These are phyloP conservation scores for Stegana nigrithorax DNA, from an alignment of 2,888 invertebrate genomes.

Conservation along the genomic window DNA sequence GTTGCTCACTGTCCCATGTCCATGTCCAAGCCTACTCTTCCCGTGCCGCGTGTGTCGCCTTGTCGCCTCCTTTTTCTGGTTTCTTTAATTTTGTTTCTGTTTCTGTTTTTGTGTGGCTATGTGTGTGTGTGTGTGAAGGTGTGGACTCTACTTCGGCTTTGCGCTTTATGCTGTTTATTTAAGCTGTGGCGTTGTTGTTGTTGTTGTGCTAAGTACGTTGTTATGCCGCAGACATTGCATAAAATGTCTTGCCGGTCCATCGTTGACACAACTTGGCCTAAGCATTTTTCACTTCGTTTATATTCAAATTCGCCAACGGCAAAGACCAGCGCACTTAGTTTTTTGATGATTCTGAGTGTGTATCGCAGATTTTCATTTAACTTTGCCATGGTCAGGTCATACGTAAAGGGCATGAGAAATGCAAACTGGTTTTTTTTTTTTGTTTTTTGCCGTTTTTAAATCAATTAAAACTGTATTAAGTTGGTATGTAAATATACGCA, in stretches of 20 bases:
- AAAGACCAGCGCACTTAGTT: neutral
- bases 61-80: constrained; percentile 17
- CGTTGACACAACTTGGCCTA: neutral
- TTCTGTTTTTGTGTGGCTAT: constrained; percentile 8
- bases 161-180: too few species aligned
- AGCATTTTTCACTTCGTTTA: constrained; percentile 15
- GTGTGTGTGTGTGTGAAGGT: too few species aligned
- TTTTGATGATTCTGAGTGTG: neutral
- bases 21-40: too few species aligned
- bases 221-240: too few species aligned
- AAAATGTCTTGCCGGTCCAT: neutral
- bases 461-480: constrained; percentile 16
- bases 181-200: neutral
- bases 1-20: too few species aligned
- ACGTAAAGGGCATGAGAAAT: too few species aligned
- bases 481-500: constrained; percentile 9
- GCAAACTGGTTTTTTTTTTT: neutral
- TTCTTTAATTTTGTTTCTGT: constrained; percentile 3
- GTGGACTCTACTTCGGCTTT: too few species aligned
- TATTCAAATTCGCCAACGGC: constrained; percentile 10
- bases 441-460: neutral
- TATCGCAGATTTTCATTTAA: constrained; percentile 15
- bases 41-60: constrained; percentile 39
- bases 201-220: neutral
- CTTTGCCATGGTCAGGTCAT: neutral